Evolutionary conservation across 2,113 vertebrate species (phyloP).

Genomic region (Pungitius pungitius): DNA sequence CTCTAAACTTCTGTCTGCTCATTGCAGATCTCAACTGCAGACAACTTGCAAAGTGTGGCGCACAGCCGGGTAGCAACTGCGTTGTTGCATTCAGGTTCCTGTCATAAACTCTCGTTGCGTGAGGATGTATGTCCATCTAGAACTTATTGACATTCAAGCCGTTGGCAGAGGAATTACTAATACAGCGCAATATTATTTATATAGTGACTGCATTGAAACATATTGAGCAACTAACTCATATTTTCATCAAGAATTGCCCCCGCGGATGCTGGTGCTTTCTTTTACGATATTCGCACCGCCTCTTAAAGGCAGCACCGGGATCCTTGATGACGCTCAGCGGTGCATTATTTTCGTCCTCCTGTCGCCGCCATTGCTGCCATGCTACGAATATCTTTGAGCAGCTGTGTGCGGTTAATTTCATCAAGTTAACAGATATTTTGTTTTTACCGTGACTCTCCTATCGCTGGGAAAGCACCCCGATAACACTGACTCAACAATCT

Average conservation of each 20-base stretch:
- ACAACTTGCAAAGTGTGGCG: neutral
- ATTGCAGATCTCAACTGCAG: neutral
- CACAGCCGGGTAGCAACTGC: neutral
- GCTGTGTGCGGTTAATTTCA: neutral
- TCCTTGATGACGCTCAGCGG: neutral
- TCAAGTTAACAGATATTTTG: neutral
- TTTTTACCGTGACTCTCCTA: neutral
- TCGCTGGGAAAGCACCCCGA: neutral
- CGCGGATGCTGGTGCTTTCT: neutral
- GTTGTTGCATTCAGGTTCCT: slow-evolving; percentile 9
- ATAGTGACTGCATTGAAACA: neutral
- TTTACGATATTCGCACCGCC: neutral
- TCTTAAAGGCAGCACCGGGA: slow-evolving; percentile 15
- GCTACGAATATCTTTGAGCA: neutral
- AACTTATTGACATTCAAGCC: neutral
- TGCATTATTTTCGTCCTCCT: slow-evolving; percentile 12
- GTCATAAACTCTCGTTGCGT: neutral
- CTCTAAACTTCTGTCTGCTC: neutral
- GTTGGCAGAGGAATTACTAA: neutral
- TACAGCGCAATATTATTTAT: neutral
- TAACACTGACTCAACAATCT: neutral
- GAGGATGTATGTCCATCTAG: neutral
- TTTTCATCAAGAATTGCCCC: neutral
- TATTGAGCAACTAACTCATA: neutral
- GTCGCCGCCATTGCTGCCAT: slow-evolving; percentile 6